Base-by-base conservation (phyloP, 2,797 vertebrate genomes). In the Poeciliopsis infans region DNA sequence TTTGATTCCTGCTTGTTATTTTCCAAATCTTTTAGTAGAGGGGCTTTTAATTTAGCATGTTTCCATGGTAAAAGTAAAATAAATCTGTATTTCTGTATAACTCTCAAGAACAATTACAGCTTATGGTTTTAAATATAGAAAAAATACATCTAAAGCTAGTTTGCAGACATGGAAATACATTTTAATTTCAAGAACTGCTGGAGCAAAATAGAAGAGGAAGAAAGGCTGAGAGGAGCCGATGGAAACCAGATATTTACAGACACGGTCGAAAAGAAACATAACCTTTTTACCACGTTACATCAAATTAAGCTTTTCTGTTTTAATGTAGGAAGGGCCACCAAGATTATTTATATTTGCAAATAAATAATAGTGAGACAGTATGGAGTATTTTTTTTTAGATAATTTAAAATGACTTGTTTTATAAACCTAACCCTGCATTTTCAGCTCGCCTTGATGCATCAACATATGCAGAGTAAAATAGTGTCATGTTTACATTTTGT, bases 401-500 rank as follows among this genome's bases (percentile, higher is more conserved):
- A 1, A 31, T 31, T 31, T 13, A 15, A 61, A 61, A 61, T 18
- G 20, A 51, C 47, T 51, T 51, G 4, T 46, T 47, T 47, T 16
- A 47, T 47, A 16, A 47, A 7, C 45, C 45, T 15, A 15, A 46
- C 36, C 69, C 49, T 46, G 33, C 70, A 68, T 39, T 43, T 3
- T 70, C 49, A 64, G 33, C 70, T 25, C 49, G 47, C n/a, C 28
- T 25, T 12, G 20, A 72, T 69, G 61, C 75, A 71, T 70, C 51
- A 36, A 71, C 28, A 25, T 11, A 47, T 7, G 41, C 15, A 7
- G n/a, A 18, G 33, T 70, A 18, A 53, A 28, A 80, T 64, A 69
- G 74, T 68, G 39, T n/a, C 16, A 12, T 78, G 39, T 70, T 72
- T 81, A 25, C 53, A 69, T 55, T 41, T 61, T 74, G 77, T 79